phyloP scores from a whole-genome alignment of 2,113 vertebrate species.

The Rhea americana region DNA sequence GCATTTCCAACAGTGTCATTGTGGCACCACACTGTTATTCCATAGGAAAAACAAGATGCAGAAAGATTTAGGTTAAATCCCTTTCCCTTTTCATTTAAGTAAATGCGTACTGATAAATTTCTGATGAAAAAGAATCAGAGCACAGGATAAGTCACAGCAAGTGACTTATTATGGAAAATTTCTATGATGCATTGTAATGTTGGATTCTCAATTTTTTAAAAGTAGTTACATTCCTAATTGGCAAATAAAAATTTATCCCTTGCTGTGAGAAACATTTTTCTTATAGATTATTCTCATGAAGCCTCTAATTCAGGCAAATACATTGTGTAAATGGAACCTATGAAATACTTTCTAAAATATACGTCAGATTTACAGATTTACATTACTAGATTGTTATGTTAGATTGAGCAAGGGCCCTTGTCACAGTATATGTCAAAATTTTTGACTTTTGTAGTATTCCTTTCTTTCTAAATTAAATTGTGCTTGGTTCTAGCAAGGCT shows the following conservation, averaged over 20 bases:
- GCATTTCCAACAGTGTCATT: not conserved
- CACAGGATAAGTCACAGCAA: not conserved
- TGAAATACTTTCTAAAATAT: constrained; percentile 33
- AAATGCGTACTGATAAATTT: not conserved
- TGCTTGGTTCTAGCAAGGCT: not conserved
- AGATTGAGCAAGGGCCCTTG: not conserved
- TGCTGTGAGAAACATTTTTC: constrained; percentile 21
- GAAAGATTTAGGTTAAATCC: not conserved
- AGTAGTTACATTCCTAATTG: constrained; percentile 39
- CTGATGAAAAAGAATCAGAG: not conserved
- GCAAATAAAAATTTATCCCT: constrained; percentile 46
- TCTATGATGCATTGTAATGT: constrained; percentile 3
- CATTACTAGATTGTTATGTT: constrained; percentile 1
- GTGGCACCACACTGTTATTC: not conserved
- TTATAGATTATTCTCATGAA: constrained; percentile 42
- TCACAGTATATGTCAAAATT: not conserved
- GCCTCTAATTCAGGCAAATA: constrained; percentile 28
- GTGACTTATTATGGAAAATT: not conserved
- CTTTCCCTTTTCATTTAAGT: not conserved
- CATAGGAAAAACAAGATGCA: not conserved
- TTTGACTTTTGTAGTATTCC: not conserved
- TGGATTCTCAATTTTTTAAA: constrained; percentile 51
- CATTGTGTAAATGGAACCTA: constrained; percentile 36
- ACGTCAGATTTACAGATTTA: constrained; percentile 33
- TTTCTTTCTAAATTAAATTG: not conserved